A percentile compares a stretch with the other conserved stretches of the same genome.
Conservation (phyloP, 2,888 invertebrate species). For the Metacarcinus magister region DNA sequence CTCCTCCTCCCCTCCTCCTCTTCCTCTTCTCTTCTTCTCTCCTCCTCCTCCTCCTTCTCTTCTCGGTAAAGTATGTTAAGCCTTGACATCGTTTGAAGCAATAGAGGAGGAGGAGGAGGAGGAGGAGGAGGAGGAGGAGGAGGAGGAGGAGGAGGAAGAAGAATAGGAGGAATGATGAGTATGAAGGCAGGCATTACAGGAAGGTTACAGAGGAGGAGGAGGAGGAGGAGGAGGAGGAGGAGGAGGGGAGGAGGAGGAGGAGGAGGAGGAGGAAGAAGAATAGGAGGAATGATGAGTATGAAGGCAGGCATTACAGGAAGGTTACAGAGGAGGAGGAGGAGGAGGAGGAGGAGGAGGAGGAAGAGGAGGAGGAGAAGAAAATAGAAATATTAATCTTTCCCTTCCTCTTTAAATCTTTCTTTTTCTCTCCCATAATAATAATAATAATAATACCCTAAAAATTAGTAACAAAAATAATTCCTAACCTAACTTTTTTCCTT, state of each 20-base stretch:
- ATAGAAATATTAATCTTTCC: no score
- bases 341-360: background rate
- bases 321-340: background rate
- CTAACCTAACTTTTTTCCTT: no score
- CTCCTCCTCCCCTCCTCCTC: background rate
- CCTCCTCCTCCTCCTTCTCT: conserved; percentile 18
- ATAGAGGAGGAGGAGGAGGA: background rate
- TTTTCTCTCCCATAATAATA: no score
- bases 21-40: background rate
- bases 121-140: conserved; percentile 5
- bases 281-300: no score
- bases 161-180: background rate
- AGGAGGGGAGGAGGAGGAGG: no score
- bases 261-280: no score
- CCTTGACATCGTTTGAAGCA: background rate
- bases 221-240: no score
- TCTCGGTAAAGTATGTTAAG: background rate
- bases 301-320: background rate
- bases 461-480: no score
- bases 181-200: background rate
- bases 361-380: no score
- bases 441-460: no score
- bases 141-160: conserved; percentile 4
- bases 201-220: no score
- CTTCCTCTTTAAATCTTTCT: no score